Evolutionary conservation across 2,113 vertebrate species (phyloP).

Genomic region (Meriones unguiculatus): DNA sequence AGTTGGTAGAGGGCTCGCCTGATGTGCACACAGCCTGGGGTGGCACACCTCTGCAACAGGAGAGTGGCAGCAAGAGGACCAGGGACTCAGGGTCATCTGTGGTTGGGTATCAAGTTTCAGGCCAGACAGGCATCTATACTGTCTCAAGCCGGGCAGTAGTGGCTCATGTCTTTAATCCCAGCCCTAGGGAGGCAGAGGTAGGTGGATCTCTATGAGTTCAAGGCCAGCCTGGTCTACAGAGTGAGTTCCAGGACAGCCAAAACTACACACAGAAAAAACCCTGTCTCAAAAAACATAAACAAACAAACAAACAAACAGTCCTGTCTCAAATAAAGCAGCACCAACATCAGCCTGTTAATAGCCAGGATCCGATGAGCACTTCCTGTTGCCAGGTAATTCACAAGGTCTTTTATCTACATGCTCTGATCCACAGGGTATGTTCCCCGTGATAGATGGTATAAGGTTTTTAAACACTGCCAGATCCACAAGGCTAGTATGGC

Average conservation of each 20-base stretch:
- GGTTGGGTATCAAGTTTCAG: not conserved
- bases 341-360: not conserved
- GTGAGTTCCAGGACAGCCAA: no score
- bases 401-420: not conserved
- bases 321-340: not conserved
- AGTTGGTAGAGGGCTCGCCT: not conserved
- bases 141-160: no score
- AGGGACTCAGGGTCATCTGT: not conserved
- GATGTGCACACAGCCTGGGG: not conserved
- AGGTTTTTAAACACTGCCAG: not conserved
- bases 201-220: no score
- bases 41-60: not conserved
- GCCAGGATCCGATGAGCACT: not conserved
- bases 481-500: not conserved
- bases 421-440: not conserved
- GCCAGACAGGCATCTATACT: not conserved
- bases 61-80: not conserved
- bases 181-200: no score
- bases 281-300: no score
- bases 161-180: no score
- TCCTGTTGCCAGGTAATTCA: not conserved
- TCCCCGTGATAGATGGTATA: not conserved
- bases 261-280: no score
- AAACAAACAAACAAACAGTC: no score
- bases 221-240: no score